Percentiles rank a stretch among this genome's conserved stretches.
Conservation (phyloP, 2,888 invertebrate species). For the Archips crataeganus region DNA sequence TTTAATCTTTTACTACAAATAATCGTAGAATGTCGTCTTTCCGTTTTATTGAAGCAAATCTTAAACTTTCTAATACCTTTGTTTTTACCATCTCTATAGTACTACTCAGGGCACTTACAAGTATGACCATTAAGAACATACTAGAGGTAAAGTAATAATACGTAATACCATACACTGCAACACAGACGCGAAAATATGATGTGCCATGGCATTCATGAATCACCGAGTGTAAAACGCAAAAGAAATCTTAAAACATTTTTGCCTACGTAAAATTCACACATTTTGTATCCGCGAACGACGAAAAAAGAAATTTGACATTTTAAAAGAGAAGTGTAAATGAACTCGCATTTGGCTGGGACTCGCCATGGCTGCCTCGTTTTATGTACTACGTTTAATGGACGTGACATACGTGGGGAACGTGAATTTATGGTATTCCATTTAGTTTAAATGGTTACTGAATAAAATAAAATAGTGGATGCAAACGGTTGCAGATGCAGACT, state of each 20-base stretch:
- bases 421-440: slow-evolving; percentile 26
- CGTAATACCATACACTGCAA: not conserved
- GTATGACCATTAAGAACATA: not conserved
- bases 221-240: not conserved
- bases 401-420: slow-evolving; percentile 25
- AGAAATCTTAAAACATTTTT: slow-evolving; percentile 23
- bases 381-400: slow-evolving; percentile 27
- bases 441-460: slow-evolving; percentile 20
- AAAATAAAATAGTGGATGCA: not conserved
- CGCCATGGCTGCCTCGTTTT: slow-evolving; percentile 13
- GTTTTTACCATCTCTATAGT: not conserved
- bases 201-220: not conserved
- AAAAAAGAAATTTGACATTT: slow-evolving; percentile 29
- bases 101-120: not conserved
- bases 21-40: not conserved
- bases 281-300: slow-evolving; percentile 10
- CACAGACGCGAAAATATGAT: not conserved
- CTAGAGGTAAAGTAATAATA: not conserved
- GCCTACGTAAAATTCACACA: slow-evolving; percentile 13
- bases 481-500: slow-evolving; percentile 3
- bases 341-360: slow-evolving; percentile 28
- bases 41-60: not conserved
- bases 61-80: slow-evolving; percentile 2
- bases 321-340: slow-evolving; percentile 37
- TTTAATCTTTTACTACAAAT: not conserved